These are phyloP conservation scores for Cynopterus sphinx DNA, from an alignment of 2,797 vertebrate species.

Conservation along the genomic window DNA sequence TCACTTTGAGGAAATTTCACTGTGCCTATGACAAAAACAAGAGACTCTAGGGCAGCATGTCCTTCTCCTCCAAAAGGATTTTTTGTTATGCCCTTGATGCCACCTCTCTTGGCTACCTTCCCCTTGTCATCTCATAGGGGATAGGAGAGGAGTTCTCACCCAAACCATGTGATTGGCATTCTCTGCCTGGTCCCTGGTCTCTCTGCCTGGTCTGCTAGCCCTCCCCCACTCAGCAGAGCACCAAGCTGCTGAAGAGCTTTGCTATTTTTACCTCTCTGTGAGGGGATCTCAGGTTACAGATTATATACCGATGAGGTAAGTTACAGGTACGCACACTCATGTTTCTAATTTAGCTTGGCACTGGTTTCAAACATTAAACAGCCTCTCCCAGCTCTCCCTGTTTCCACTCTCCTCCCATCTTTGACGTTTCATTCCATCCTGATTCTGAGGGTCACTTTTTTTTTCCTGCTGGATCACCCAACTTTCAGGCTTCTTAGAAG, in stretches of 20 bases:
- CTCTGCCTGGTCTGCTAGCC: neutral
- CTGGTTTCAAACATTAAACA: conserved; percentile 57
- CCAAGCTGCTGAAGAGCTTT: neutral
- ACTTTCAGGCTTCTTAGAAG: neutral
- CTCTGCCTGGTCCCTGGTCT: neutral
- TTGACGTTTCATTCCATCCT: conserved; percentile 18
- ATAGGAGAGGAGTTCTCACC: neutral
- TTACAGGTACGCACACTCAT: conserved; percentile 68
- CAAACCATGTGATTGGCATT: neutral
- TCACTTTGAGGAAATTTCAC: neutral
- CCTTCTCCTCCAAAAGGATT: neutral
- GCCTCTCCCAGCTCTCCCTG: neutral
- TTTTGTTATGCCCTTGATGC: neutral
- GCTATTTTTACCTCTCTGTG: conserved; percentile 72
- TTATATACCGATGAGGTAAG: conserved; percentile 75
- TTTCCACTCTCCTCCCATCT: conserved; percentile 45
- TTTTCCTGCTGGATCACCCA: neutral
- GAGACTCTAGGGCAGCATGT: neutral
- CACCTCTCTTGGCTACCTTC: neutral
- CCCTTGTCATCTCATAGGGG: neutral
- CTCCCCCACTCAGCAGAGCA: neutral
- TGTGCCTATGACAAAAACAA: neutral
- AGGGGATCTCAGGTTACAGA: conserved; percentile 72
- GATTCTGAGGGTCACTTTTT: conserved; percentile 19
- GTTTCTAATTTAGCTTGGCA: conserved; percentile 78